Conservation (phyloP, 2,888 invertebrate genomes). For the Tupiocoris notatus region DNA sequence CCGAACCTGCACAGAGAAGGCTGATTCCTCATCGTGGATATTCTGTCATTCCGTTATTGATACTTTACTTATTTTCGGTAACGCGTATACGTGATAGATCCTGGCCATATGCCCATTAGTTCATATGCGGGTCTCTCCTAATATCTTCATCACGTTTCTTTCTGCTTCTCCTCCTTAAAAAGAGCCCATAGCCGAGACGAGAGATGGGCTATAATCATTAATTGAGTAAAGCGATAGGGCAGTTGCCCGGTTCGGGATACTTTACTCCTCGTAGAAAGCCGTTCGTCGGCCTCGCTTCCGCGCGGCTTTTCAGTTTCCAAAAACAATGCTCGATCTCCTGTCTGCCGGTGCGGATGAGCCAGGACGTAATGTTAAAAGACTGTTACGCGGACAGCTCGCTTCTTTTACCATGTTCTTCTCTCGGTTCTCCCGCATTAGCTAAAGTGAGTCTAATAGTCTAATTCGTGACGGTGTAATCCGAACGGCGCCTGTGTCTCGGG, state of each 20-base stretch:
- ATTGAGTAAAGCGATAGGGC: background rate
- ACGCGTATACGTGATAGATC: conserved; percentile 21
- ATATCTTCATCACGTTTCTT: conserved; percentile 23
- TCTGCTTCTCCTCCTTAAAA: background rate
- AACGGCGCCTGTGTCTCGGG: conserved; percentile 35
- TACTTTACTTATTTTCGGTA: conserved; percentile 2
- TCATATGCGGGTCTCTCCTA: conserved; percentile 24
- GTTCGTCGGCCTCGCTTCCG: background rate
- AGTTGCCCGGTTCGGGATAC: background rate
- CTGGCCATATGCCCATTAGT: conserved; percentile 16
- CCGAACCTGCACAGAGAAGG: background rate
- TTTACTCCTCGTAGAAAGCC: background rate
- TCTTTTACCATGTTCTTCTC: conserved; percentile 3
- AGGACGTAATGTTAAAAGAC: background rate
- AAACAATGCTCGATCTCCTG: background rate
- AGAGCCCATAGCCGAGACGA: conserved; percentile 13
- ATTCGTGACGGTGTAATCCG: conserved; percentile 38
- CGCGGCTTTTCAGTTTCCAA: background rate
- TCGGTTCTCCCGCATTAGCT: conserved; percentile 34
- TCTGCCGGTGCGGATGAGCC: background rate
- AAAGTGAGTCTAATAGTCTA: conserved; percentile 36
- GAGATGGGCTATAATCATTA: background rate
- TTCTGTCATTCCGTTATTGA: conserved; percentile 12
- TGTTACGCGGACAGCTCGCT: background rate
- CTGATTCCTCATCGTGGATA: background rate